These are phyloP conservation scores for Forbesichthys papilliferus DNA, from an alignment of 2,113 vertebrate species.

Conservation along the genomic window DNA sequence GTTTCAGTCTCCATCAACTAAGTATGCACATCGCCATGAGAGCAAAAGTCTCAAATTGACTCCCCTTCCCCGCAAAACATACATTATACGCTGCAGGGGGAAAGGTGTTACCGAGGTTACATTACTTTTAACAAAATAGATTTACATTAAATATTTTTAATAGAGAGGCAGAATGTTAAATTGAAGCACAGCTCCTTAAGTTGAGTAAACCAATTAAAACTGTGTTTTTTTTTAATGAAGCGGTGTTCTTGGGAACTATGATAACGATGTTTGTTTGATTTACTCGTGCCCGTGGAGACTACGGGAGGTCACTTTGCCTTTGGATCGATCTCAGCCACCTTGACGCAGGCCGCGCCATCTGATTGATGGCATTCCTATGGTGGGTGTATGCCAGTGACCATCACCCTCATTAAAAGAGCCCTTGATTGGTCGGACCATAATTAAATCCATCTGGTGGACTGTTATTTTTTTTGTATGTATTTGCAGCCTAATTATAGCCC, in stretches of 20 bases:
- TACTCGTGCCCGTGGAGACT: not conserved
- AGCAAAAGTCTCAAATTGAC: too few relatives aligned
- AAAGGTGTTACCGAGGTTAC: not conserved
- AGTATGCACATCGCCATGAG: too few relatives aligned
- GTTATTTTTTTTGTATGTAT: conserved; percentile 65
- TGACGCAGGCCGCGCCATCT: conserved; percentile 40
- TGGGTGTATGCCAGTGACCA: conserved; percentile 63
- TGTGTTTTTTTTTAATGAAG: conserved; percentile 45
- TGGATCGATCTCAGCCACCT: conserved; percentile 34
- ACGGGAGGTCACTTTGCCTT: conserved; percentile 51
- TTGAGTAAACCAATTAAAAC: conserved; percentile 49
- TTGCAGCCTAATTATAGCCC: conserved; percentile 76
- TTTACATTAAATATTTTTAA: not conserved
- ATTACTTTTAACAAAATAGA: not conserved
- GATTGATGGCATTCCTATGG: conserved; percentile 75
- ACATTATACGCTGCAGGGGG: too few relatives aligned
- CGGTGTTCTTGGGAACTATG: conserved; percentile 23
- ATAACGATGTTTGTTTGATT: conserved; percentile 7
- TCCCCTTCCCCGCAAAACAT: too few relatives aligned
- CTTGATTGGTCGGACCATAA: conserved; percentile 77
- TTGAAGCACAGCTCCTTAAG: conserved; percentile 10
- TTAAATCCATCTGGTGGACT: conserved; percentile 78
- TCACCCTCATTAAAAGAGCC: conserved; percentile 74
- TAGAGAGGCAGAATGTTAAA: conserved; percentile 4
- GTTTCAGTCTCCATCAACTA: too few relatives aligned